Evolutionary conservation across 2,113 vertebrate genomes (phyloP).

Genomic region (Hemibagrus wyckioides): DNA sequence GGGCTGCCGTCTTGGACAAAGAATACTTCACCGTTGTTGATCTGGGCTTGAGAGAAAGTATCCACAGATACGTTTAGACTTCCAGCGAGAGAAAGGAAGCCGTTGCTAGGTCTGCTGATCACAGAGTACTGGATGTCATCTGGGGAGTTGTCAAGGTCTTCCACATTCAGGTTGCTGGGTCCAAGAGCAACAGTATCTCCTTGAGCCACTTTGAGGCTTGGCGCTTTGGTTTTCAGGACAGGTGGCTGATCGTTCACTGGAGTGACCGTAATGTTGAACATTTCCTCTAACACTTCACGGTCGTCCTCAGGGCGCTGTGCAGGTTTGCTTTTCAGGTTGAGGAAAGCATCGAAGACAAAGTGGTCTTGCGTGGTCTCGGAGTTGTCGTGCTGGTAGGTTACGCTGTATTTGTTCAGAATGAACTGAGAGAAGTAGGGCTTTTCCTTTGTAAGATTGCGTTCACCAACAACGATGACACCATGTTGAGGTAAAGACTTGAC

Average conservation of each 20-base stretch:
- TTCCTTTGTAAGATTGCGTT: constrained; percentile 82
- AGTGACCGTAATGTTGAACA: constrained; percentile 81
- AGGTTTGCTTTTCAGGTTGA: constrained; percentile 80
- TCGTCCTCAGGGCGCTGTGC: constrained; percentile 69
- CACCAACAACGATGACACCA: constrained; percentile 79
- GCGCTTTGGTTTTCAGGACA: constrained; percentile 82
- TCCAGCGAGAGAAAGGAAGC: constrained; percentile 77
- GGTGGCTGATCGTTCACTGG: constrained; percentile 86
- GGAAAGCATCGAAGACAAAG: constrained; percentile 82
- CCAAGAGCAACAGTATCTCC: constrained; percentile 73
- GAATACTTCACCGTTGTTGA: constrained; percentile 76
- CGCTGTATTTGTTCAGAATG: constrained; percentile 82
- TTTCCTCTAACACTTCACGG: constrained; percentile 76
- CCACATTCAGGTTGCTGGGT: constrained; percentile 78
- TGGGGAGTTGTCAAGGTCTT: constrained; percentile 82
- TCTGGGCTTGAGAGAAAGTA: constrained; percentile 84
- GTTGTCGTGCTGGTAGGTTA: constrained; percentile 84
- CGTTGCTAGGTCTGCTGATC: constrained; percentile 82
- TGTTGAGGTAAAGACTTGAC: constrained; percentile 79
- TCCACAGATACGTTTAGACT: constrained; percentile 69
- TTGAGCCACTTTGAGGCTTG: constrained; percentile 79
- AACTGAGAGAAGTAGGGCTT: constrained; percentile 89
- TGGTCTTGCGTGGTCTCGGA: constrained; percentile 81
- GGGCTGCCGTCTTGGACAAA: constrained; percentile 87
- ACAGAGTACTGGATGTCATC: constrained; percentile 81